A percentile compares a stretch with the other conserved stretches of the same genome.
Evolutionary conservation across 2,113 vertebrate genomes (phyloP).

Genomic region (Cyanoderma ruficeps): DNA sequence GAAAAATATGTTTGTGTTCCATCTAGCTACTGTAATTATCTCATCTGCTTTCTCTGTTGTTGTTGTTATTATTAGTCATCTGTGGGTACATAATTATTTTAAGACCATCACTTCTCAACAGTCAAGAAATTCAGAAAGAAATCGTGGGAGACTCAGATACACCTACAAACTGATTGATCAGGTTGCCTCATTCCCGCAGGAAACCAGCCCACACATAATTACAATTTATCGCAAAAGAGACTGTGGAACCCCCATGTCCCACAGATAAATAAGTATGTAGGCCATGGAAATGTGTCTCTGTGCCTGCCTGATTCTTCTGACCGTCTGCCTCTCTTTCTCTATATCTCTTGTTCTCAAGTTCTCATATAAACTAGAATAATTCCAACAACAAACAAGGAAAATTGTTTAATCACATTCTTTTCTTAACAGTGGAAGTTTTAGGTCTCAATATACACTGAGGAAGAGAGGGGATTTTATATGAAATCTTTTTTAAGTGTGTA

Average conservation of each 20-base stretch:
- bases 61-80: not conserved
- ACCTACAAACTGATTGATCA: not conserved
- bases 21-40: not conserved
- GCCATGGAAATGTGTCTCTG: not conserved
- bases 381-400: not conserved
- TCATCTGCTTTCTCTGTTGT: not conserved
- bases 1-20: not conserved
- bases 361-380: not conserved
- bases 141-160: not conserved
- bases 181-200: not conserved
- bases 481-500: not conserved
- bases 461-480: not conserved
- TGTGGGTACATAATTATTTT: not conserved
- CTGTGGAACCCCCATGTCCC: not conserved
- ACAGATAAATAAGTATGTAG: not conserved
- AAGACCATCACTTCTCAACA: not conserved
- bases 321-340: not conserved
- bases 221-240: not conserved
- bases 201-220: not conserved
- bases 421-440: not conserved
- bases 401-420: not conserved
- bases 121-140: not conserved
- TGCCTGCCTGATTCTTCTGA: not conserved
- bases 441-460: not conserved
- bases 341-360: not conserved